Conservation (phyloP, 2,113 vertebrate species). For the Xyliphius kryptos region DNA sequence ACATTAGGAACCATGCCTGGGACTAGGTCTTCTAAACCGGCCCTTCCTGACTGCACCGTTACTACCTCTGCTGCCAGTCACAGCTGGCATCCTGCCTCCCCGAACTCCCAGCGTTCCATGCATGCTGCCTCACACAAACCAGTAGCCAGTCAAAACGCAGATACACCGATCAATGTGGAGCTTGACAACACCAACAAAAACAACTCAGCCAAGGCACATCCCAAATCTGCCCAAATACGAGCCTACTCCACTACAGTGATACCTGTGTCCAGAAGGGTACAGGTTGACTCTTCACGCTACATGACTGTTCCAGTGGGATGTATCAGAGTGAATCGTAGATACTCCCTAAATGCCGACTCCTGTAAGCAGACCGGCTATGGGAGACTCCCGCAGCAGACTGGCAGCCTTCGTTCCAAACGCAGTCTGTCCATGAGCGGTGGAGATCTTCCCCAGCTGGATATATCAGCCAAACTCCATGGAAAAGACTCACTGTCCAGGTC, state of each 20-base stretch:
- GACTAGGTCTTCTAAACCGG: slow-evolving; percentile 56
- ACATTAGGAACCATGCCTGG: slow-evolving; percentile 29
- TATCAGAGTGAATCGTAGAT: slow-evolving; percentile 72
- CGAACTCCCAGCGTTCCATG: slow-evolving; percentile 75
- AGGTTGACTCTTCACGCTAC: slow-evolving; percentile 72
- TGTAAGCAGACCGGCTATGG: slow-evolving; percentile 58
- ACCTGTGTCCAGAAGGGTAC: slow-evolving; percentile 68
- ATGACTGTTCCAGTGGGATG: slow-evolving; percentile 80
- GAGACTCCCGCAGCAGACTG: slow-evolving; percentile 56
- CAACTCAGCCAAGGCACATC: slow-evolving; percentile 79
- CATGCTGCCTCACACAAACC: slow-evolving; percentile 70
- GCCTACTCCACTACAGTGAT: slow-evolving; percentile 58
- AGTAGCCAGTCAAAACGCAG: slow-evolving; percentile 54
- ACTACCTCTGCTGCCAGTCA: slow-evolving; percentile 81
- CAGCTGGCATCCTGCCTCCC: slow-evolving; percentile 78
- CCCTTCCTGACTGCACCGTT: slow-evolving; percentile 78
- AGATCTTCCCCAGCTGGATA: slow-evolving; percentile 68
- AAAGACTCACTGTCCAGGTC: slow-evolving; percentile 74
- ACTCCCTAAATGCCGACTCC: slow-evolving; percentile 76
- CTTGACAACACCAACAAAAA: slow-evolving; percentile 88
- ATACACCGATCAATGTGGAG: slow-evolving; percentile 66
- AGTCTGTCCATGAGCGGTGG: slow-evolving; percentile 88
- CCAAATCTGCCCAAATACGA: slow-evolving; percentile 37
- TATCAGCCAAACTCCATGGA: slow-evolving; percentile 56
- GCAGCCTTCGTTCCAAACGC: slow-evolving; percentile 72